Base-by-base conservation (phyloP, 1,140 invertebrate species). In the Capitella teleta region DNA sequence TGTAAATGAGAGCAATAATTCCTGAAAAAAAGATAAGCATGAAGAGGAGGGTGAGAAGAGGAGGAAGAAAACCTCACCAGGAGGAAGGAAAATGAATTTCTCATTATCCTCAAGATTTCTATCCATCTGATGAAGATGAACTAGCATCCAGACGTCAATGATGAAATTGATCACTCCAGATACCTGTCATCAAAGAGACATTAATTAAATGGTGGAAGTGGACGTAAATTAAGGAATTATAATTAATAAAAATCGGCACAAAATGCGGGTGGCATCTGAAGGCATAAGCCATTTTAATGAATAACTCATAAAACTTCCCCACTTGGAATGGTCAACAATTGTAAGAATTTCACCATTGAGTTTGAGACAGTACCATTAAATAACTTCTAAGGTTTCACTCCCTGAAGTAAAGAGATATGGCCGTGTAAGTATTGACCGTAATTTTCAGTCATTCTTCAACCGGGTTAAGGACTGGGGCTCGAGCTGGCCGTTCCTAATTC, bases 111-210 rank as follows among this genome's bases (percentile, higher is more conserved):
- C 51, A 18, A 46, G n/a, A 8, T 28, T 28, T 14, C 18, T 47
- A n/a, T 21, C 30, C 16, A 52, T 21, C 8, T 25, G 23, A 37
- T 52, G 45, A 19, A 52, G 26, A 40, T 36, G 25, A 5, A 46
- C 30, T 16, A 52, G 44, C 23, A 44, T 32, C 19, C 28, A 37
- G n/a, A 52, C 47, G 37, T 52, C 44, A 38, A 52, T 52, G 24
- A 38, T 23, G 23, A 52, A 40, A 26, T 52, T 52, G 32, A 18
- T 25, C 8, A 41, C 14, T 3, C 43, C 51, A 1, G 43, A 25
- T 4, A 47, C 26, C 51, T 52, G 36, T 23, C 14, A 30, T 4
- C 10, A 18, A 3, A 4, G 5, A 40, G 19, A 40, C 2, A 21
- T 40, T 2, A 40, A 21, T 12, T 21, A 19, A 34, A 21, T 21